These are phyloP conservation scores for Thera britannica DNA, from an alignment of 2,888 invertebrate genomes.

Conservation along the genomic window DNA sequence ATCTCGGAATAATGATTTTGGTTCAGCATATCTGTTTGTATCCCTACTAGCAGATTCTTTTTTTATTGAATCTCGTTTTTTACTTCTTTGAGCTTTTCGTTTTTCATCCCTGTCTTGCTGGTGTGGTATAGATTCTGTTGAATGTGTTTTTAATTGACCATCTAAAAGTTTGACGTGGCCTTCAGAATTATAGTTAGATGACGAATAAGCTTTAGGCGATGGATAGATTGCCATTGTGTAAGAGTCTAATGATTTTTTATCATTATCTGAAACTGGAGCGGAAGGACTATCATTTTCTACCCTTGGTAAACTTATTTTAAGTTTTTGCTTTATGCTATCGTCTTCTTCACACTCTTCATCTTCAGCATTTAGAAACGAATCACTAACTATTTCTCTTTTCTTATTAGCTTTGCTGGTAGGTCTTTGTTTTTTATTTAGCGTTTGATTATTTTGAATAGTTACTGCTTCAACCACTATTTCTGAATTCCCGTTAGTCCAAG, in stretches of 20 bases:
- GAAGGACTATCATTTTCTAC: conserved; percentile 54
- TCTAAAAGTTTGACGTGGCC: conserved; percentile 32
- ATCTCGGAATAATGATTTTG: conserved; percentile 7
- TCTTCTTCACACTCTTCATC: conserved; percentile 46
- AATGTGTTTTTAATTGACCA: conserved; percentile 32
- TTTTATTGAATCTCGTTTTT: conserved; percentile 11
- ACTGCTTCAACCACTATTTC: conserved; percentile 45
- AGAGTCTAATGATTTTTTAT: conserved; percentile 60
- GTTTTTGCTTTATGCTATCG: conserved; percentile 53
- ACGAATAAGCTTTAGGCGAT: conserved; percentile 46
- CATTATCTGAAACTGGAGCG: conserved; percentile 50
- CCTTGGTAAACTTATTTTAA: conserved; percentile 60
- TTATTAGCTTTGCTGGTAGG: conserved; percentile 10
- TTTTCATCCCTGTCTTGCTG: conserved; percentile 31
- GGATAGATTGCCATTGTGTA: conserved; percentile 48
- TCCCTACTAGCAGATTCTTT: conserved; percentile 22
- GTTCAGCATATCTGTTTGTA: conserved; percentile 20
- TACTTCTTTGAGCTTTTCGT: conserved; percentile 25
- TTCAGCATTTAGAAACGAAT: conserved; percentile 37
- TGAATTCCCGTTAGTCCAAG: conserved; percentile 43
- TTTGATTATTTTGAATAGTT: conserved; percentile 32
- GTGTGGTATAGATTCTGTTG: conserved; percentile 44
- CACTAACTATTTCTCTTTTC: conserved; percentile 26
- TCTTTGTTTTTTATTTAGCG: conserved; percentile 8
- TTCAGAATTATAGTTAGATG: conserved; percentile 43